phyloP scores from a whole-genome alignment of 2,888 invertebrate genomes.

The Prosapia bicincta region DNA sequence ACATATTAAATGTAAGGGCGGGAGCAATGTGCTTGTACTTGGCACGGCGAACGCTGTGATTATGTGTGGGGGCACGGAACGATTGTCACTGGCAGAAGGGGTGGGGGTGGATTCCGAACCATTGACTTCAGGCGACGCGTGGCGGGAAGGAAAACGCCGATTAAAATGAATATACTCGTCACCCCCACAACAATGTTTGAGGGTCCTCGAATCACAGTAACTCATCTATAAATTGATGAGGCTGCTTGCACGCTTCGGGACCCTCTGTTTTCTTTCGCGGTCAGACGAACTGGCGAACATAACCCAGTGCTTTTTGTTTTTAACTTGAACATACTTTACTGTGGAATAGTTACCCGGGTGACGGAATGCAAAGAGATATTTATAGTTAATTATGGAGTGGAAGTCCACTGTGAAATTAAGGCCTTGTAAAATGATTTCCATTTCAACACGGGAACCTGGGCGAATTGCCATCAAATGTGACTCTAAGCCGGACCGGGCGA shows the following conservation, averaged over 20 bases:
- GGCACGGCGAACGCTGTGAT: neutral
- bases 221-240: neutral
- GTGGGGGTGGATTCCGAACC: neutral
- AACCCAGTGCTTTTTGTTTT: no score
- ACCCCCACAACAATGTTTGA: neutral
- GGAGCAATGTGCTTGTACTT: neutral
- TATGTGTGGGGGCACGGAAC: neutral
- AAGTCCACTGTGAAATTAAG: no score
- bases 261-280: no score
- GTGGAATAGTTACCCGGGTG: no score
- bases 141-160: neutral
- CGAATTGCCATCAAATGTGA: no score
- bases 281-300: no score
- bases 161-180: neutral
- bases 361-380: no score
- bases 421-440: no score
- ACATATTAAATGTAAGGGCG: neutral
- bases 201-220: neutral
- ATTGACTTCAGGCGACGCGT: neutral
- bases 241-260: neutral
- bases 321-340: no score
- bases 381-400: no score
- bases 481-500: no score
- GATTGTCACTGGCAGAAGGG: neutral
- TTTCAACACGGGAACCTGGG: no score